Conservation (phyloP, 2,797 vertebrate species). For the Carapus acus region DNA sequence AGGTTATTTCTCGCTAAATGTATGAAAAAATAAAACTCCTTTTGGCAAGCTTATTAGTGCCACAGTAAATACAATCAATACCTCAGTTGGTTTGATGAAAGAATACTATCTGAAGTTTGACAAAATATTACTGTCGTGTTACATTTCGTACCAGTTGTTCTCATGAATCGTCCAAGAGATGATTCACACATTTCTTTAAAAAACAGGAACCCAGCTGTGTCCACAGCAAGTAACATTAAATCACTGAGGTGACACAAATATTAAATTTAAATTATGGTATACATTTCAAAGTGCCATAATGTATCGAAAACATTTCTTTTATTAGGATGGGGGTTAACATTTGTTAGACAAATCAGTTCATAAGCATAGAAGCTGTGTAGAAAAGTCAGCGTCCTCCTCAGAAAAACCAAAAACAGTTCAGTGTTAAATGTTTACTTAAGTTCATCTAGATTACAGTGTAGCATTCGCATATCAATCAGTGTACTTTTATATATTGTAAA, state of each 20-base stretch:
- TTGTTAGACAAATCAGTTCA: slow-evolving; percentile 60
- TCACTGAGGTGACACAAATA: slow-evolving; percentile 63
- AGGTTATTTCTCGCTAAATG: slow-evolving; percentile 53
- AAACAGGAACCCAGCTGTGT: slow-evolving; percentile 48
- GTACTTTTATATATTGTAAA: not conserved
- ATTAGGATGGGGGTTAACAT: slow-evolving; percentile 65
- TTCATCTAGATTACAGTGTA: slow-evolving; percentile 35
- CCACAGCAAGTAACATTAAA: slow-evolving; percentile 58
- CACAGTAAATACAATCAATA: slow-evolving; percentile 75
- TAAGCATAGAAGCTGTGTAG: slow-evolving; percentile 50
- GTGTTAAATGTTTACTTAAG: slow-evolving; percentile 29
- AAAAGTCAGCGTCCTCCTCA: slow-evolving; percentile 32
- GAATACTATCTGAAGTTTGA: slow-evolving; percentile 72
- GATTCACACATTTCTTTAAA: slow-evolving; percentile 47
- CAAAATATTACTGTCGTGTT: slow-evolving; percentile 72
- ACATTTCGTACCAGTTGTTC: slow-evolving; percentile 61
- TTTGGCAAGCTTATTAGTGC: slow-evolving; percentile 88
- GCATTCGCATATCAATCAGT: slow-evolving; percentile 35
- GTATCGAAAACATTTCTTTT: slow-evolving; percentile 73
- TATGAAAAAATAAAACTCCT: slow-evolving; percentile 86
- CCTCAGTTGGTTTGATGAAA: slow-evolving; percentile 76
- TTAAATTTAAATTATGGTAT: slow-evolving; percentile 63
- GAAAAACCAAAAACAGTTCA: slow-evolving; percentile 25
- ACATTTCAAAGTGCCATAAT: slow-evolving; percentile 81
- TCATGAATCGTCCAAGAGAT: slow-evolving; percentile 34